These are phyloP conservation scores for Anniella stebbinsi DNA, from an alignment of 2,797 vertebrate species.

Conservation along the genomic window DNA sequence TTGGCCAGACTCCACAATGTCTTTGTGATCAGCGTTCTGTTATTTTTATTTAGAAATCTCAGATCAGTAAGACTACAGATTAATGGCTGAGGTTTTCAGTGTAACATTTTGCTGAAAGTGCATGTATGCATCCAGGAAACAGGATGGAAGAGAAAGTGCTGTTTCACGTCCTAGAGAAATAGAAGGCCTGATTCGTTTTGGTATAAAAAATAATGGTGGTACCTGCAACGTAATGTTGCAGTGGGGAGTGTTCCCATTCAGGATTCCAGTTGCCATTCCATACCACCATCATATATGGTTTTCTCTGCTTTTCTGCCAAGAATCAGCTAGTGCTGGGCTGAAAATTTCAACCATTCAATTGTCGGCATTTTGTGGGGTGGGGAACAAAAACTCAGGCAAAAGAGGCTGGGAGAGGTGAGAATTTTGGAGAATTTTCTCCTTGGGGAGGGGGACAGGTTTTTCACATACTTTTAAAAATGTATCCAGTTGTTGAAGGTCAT, in stretches of 20 bases:
- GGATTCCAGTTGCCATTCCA: background rate
- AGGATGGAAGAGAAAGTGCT: background rate
- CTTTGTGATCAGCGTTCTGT: background rate
- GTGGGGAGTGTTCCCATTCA: background rate
- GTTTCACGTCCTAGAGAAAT: background rate
- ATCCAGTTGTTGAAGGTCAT: no score
- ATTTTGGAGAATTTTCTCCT: no score
- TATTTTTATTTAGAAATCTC: background rate
- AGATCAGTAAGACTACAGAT: background rate
- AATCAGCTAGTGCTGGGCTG: no score
- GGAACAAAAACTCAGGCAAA: no score
- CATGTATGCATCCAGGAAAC: background rate
- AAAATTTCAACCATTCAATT: no score
- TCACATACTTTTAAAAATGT: no score
- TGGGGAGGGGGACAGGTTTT: no score
- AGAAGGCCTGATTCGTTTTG: background rate
- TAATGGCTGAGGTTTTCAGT: rapidly evolving
- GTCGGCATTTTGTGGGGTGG: no score
- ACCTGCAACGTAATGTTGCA: background rate
- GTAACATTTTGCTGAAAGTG: background rate
- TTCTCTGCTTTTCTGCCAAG: no score
- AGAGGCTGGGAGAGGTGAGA: no score
- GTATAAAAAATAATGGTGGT: background rate
- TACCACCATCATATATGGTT: no score
- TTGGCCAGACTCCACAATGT: background rate